Evolutionary conservation across 2,888 invertebrate genomes (phyloP).

Genomic region (Ormyrus nitidulus): DNA sequence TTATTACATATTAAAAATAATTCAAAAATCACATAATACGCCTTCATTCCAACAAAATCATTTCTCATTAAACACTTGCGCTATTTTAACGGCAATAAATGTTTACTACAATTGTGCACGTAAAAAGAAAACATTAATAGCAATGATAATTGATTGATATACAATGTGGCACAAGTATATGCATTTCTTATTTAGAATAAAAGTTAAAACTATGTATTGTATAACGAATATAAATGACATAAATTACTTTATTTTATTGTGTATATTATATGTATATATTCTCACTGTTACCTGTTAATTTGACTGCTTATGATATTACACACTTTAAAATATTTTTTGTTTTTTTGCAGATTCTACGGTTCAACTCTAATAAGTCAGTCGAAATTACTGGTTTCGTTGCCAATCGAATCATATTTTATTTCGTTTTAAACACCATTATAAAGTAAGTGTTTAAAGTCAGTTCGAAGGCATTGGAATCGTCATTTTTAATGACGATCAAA

Average conservation of each 20-base stretch:
- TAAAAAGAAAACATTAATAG: slow-evolving; percentile 43
- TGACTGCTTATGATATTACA: slow-evolving; percentile 10
- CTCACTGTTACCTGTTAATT: slow-evolving; percentile 32
- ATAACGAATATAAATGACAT: slow-evolving; percentile 9
- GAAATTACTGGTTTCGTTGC: slow-evolving; percentile 35
- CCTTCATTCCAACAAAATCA: background rate
- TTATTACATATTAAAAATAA: slow-evolving; percentile 25
- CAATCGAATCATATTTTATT: slow-evolving; percentile 27
- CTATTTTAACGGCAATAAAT: background rate
- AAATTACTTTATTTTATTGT: background rate
- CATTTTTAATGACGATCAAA: no score
- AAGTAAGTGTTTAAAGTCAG: no score
- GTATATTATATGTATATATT: background rate
- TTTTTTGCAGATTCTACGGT: slow-evolving; percentile 1
- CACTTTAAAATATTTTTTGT: no score
- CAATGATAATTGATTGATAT: slow-evolving; percentile 41
- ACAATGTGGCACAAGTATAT: slow-evolving; percentile 12
- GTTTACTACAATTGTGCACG: slow-evolving; percentile 10
- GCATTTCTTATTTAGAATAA: slow-evolving; percentile 15
- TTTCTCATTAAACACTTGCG: background rate
- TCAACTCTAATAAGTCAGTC: slow-evolving; percentile 47
- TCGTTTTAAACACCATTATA: background rate
- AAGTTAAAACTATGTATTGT: background rate
- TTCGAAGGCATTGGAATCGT: no score
- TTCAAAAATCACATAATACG: background rate